These are phyloP conservation scores for Aphelenchoides fujianensis DNA, from an alignment of 1,140 invertebrate genomes.

Conservation along the genomic window DNA sequence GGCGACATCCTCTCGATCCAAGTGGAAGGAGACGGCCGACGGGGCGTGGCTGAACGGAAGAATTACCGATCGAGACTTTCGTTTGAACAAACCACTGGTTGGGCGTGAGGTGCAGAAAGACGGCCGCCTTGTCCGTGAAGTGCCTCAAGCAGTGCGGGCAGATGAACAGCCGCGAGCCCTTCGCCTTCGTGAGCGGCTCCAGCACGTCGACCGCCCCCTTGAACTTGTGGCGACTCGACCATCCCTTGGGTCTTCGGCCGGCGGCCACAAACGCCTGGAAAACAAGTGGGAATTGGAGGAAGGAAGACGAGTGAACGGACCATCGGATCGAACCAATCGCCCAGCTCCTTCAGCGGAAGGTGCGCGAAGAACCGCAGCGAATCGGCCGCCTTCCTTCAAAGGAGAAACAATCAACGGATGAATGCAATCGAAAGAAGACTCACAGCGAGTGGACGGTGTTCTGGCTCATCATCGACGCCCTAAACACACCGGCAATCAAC, in stretches of 20 bases:
- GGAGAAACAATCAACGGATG: too few species aligned
- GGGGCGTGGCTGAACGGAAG: neutral
- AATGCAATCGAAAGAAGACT: neutral
- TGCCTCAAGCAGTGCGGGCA: neutral
- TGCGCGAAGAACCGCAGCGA: neutral
- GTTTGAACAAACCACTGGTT: neutral
- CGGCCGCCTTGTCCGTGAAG: neutral
- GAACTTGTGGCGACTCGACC: too few species aligned
- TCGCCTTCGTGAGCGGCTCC: neutral
- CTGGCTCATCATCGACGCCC: neutral
- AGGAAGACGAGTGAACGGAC: neutral
- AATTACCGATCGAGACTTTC: neutral
- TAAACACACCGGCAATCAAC: neutral
- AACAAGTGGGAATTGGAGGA: too few species aligned
- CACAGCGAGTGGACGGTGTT: neutral
- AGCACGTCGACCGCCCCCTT: neutral
- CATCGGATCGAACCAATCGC: neutral
- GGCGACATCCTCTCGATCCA: neutral
- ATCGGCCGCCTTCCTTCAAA: neutral
- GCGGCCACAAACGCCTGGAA: too few species aligned
- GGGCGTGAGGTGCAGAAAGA: neutral
- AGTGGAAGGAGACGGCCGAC: neutral
- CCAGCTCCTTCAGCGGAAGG: neutral
- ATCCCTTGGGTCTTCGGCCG: too few species aligned
- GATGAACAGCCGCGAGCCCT: neutral